A percentile compares a stretch with the other conserved stretches of the same genome.
These are phyloP conservation scores for Erebia palarica DNA, from an alignment of 2,888 invertebrate species.

Conservation along the genomic window DNA sequence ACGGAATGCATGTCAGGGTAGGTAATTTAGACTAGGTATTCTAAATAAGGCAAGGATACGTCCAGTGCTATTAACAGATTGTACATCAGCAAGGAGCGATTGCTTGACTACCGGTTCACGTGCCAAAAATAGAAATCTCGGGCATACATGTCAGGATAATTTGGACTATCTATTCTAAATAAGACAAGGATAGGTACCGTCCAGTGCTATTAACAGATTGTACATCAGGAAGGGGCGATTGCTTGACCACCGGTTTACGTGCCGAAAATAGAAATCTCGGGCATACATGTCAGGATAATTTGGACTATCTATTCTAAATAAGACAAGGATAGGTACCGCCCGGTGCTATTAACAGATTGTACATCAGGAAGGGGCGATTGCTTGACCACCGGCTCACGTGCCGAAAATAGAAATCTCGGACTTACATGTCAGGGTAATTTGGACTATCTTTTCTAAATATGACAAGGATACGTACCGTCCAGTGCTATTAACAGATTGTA, in stretches of 20 bases:
- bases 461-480: conserved; percentile 57
- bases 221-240: conserved; percentile 65
- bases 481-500: conserved; percentile 71
- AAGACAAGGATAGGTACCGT: conserved; percentile 51
- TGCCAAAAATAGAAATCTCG: conserved; percentile 76
- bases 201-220: conserved; percentile 73
- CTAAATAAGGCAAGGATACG: conserved; percentile 42
- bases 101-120: conserved; percentile 58
- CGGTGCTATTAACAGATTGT: conserved; percentile 70
- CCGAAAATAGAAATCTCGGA: conserved; percentile 69
- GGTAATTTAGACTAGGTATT: neutral
- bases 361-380: conserved; percentile 66
- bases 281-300: conserved; percentile 75
- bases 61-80: conserved; percentile 71
- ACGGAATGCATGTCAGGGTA: conserved; percentile 27
- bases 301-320: neutral
- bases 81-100: conserved; percentile 68
- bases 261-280: conserved; percentile 72
- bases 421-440: conserved; percentile 75
- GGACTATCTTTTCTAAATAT: neutral
- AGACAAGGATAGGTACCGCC: conserved; percentile 54
- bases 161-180: neutral
- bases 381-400: conserved; percentile 67
- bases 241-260: conserved; percentile 63
- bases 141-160: conserved; percentile 75